A percentile compares a stretch with the other conserved stretches of the same genome.
Evolutionary conservation across 1,140 invertebrate species (phyloP).

Genomic region (Tetramorium parvispinum): DNA sequence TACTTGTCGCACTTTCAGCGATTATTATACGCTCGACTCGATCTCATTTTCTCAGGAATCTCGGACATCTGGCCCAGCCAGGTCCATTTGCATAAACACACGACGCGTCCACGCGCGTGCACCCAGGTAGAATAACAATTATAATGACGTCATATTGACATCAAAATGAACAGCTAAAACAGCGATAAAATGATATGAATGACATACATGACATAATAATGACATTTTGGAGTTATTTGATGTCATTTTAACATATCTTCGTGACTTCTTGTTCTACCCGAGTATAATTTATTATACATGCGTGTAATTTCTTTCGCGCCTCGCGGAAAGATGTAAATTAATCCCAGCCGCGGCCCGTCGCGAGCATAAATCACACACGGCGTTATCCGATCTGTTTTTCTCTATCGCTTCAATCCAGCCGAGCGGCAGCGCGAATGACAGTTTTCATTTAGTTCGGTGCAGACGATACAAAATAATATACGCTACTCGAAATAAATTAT

Average conservation of each 20-base stretch:
- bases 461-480: conserved; percentile 43
- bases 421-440: conserved; percentile 31
- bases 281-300: too few relatives aligned
- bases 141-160: too few relatives aligned
- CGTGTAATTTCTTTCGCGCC: conserved; percentile 52
- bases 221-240: too few relatives aligned
- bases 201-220: too few relatives aligned
- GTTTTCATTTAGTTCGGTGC: conserved; percentile 51
- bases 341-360: conserved; percentile 37
- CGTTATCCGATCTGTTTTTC: conserved; percentile 59
- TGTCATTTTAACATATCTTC: too few relatives aligned
- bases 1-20: not conserved
- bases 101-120: not conserved
- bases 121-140: too few relatives aligned
- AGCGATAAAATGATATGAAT: too few relatives aligned
- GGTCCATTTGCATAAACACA: not conserved
- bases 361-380: conserved; percentile 54
- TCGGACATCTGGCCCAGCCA: not conserved
- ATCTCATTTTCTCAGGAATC: not conserved
- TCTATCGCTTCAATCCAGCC: conserved; percentile 41
- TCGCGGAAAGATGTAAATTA: conserved; percentile 68
- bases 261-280: too few relatives aligned
- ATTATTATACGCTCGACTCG: not conserved
- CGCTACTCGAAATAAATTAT: conserved; percentile 47
- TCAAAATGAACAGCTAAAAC: too few relatives aligned